Evolutionary conservation across 2,797 vertebrate species (phyloP), one percentile per base, ranked within the genome.

Genomic region (Brachyrhaphis roseni): DNA sequence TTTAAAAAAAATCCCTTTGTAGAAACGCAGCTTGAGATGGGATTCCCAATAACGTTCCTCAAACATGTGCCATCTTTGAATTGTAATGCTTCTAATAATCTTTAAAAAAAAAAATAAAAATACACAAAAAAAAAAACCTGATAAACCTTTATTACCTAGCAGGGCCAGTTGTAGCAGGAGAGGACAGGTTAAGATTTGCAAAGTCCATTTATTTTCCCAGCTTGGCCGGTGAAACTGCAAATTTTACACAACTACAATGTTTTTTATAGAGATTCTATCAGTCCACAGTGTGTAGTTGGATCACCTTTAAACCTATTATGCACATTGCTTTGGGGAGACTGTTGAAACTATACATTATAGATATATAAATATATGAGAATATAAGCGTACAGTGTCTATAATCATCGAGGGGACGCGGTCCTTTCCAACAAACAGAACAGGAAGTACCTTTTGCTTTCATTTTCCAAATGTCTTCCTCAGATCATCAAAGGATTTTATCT

Each of bases 261-360:
- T 91, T 92, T 94, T 90, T 92, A 90, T 91, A 93, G 89, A 94
- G 90, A 93, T 93, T 94, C 92, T 93, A 93, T 92, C 92, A 90
- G 92, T 92, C 88, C 91, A 89, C 91, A 90, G 91, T 83, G 91
- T 92, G 91, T 95, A 90, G 92, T 94, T 91, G 93, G 92, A 93
- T 95, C 93, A 94, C 94, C 91, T 94, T 91, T 94, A 94, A 41
- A 95, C 93, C 90, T 94, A 94, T 93, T 95, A 96, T 96, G 95
- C 95, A 96, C 95, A 95, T 95, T 87, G 95, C 95, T 95, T 94
- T 91, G 92, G 90, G 79, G 94, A 95, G 95, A 95, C 95, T 95
- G 95, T 95, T 96, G 93, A 93, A 94, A 91, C 88, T 90, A 94
- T 94, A 93, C 91, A 92, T 78, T 8, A 51, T 51, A 53, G 23